phyloP scores from a whole-genome alignment of 2,797 vertebrate species.

The Scolopax bukidnonensis region DNA sequence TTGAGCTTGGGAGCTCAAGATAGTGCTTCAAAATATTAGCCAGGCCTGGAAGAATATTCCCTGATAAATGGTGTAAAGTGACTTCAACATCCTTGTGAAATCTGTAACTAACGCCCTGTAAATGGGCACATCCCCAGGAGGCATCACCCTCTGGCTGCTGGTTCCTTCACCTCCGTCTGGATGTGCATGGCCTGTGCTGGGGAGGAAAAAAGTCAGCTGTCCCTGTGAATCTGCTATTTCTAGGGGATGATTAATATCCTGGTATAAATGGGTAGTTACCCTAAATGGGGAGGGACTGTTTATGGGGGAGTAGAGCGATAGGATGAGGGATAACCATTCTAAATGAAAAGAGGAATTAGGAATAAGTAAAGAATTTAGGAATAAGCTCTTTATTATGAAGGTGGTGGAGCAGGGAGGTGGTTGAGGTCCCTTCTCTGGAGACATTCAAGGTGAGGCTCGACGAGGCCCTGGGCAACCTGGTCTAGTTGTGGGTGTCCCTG shows the following conservation, averaged over 20 bases:
- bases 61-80: neutral
- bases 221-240: neutral
- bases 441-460: too few species aligned
- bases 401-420: too few species aligned
- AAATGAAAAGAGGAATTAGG: too few species aligned
- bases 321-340: too few species aligned
- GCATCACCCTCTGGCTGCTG: neutral
- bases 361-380: too few species aligned
- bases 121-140: rapidly evolving
- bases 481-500: too few species aligned
- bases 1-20: neutral
- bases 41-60: neutral
- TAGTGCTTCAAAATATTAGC: neutral
- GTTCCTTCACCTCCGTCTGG: neutral
- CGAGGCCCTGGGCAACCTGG: too few species aligned
- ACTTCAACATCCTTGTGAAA: neutral
- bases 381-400: too few species aligned
- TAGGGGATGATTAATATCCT: neutral
- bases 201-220: neutral
- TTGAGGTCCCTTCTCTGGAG: too few species aligned
- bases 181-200: neutral
- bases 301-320: too few species aligned
- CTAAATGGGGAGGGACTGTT: neutral
- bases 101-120: neutral
- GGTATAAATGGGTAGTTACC: neutral